phyloP scores from a whole-genome alignment of 2,888 invertebrate species.

The Acrobasis consociella region DNA sequence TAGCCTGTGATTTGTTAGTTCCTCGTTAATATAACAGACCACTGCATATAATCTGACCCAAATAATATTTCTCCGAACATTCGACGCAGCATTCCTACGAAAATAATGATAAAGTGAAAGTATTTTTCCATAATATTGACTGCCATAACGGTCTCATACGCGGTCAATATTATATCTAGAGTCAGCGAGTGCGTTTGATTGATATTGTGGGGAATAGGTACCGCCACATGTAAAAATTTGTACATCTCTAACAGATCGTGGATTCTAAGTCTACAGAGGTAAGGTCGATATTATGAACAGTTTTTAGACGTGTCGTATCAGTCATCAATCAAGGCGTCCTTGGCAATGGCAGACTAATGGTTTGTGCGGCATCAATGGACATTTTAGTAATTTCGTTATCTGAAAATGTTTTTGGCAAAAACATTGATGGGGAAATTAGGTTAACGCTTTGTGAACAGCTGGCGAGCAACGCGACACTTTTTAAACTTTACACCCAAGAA shows the following conservation, averaged over 20 bases:
- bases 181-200: constrained; percentile 39
- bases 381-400: constrained; percentile 40
- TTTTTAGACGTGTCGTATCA: constrained; percentile 41
- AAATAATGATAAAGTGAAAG: constrained; percentile 22
- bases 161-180: constrained; percentile 31
- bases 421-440: neutral
- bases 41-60: constrained; percentile 7
- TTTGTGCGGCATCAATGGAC: constrained; percentile 42
- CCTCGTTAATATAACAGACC: constrained; percentile 2
- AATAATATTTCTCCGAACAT: constrained; percentile 14
- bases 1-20: constrained; percentile 13
- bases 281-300: constrained; percentile 3
- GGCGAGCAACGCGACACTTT: neutral
- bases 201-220: constrained; percentile 52
- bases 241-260: neutral
- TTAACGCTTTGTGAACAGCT: neutral
- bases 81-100: constrained; percentile 19
- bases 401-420: constrained; percentile 22
- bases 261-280: neutral
- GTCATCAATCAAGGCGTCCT: constrained; percentile 60
- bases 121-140: constrained; percentile 27
- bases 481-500: neutral
- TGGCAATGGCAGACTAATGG: constrained; percentile 61
- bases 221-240: constrained; percentile 24
- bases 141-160: constrained; percentile 22